Evolutionary conservation across 1,140 invertebrate genomes (phyloP), one percentile per base, ranked within the genome.

Genomic region (Batillaria attramentaria): DNA sequence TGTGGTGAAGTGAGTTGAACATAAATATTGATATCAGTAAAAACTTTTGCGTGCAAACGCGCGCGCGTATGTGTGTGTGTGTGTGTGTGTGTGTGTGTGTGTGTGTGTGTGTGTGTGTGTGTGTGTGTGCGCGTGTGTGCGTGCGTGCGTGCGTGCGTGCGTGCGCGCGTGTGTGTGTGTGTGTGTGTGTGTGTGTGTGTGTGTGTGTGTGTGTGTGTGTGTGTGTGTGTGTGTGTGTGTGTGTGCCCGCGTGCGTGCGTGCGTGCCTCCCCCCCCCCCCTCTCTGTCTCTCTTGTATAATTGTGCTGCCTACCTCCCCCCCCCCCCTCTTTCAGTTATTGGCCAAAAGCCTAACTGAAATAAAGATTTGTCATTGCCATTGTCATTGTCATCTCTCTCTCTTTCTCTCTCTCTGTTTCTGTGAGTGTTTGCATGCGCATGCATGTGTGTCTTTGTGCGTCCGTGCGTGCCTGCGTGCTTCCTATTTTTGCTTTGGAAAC

Each of bases 51-150:
- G 10, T 50, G 46, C 24, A 50, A 50, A 50, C 46, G 46, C 46
- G 46, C 46, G 46, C 46, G 46, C 24, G 46, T 50, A 50, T 50
- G 46, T 50, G 46, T 50, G 46, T 50, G 46, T 50, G 46, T 50
- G 46, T 50, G 46, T 50, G 46, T 50, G 46, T 50, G 46, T 50
- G 46, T 50, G 46, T 50, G 46, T 50, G 46, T 50, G 46, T 50
- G 46, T 50, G 46, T 50, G 46, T 50, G 46, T 50, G 46, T 24
- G 46, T 50, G 46, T 24, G 46, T 50, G 46, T 24, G 46, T 50
- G 46, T 24, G 46, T 50, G 46, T 24, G 46, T 50, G 46, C 46
- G 46, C 24, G 46, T 24, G 46, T 50, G 46, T 24, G 46, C 24
- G 46, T 24, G 46, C 24, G 46, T 24, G 46, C 24, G 46, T 50